Percentiles rank a stretch among this genome's conserved stretches.
Conservation (phyloP, 2,797 vertebrate genomes). For the Aulostomus chinensis region DNA sequence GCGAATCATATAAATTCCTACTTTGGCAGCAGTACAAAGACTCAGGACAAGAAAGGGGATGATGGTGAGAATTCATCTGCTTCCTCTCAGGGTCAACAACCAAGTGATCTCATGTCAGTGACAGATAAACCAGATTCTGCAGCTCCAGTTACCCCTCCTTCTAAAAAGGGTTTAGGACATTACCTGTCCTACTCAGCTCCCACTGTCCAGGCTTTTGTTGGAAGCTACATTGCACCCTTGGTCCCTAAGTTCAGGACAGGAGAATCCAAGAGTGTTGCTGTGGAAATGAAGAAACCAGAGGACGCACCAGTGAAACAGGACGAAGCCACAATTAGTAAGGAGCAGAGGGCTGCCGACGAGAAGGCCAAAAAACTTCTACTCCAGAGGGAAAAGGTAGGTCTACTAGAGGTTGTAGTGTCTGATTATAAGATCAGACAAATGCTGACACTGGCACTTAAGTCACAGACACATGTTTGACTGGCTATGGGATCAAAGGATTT, state of each 20-base stretch:
- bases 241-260: slow-evolving; percentile 87
- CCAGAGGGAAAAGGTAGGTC: slow-evolving; percentile 91
- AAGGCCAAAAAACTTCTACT: slow-evolving; percentile 85
- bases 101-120: slow-evolving; percentile 44
- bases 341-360: slow-evolving; percentile 83
- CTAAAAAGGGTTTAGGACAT: slow-evolving; percentile 87
- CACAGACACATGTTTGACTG: no score
- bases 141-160: slow-evolving; percentile 51
- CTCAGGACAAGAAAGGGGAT: slow-evolving; percentile 73
- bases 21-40: slow-evolving; percentile 77
- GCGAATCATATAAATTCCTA: slow-evolving; percentile 92
- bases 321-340: slow-evolving; percentile 74
- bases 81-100: slow-evolving; percentile 36
- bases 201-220: slow-evolving; percentile 93
- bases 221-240: slow-evolving; percentile 89
- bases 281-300: slow-evolving; percentile 68
- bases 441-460: no score
- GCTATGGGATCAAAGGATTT: no score
- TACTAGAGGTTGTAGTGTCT: no score
- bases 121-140: slow-evolving; percentile 53
- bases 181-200: slow-evolving; percentile 90
- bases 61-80: slow-evolving; percentile 12
- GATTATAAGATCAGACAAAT: no score
- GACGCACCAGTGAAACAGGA: slow-evolving; percentile 62
- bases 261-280: slow-evolving; percentile 77